These are phyloP conservation scores for Flexamia atlantica DNA, from an alignment of 2,888 invertebrate species.

Conservation along the genomic window DNA sequence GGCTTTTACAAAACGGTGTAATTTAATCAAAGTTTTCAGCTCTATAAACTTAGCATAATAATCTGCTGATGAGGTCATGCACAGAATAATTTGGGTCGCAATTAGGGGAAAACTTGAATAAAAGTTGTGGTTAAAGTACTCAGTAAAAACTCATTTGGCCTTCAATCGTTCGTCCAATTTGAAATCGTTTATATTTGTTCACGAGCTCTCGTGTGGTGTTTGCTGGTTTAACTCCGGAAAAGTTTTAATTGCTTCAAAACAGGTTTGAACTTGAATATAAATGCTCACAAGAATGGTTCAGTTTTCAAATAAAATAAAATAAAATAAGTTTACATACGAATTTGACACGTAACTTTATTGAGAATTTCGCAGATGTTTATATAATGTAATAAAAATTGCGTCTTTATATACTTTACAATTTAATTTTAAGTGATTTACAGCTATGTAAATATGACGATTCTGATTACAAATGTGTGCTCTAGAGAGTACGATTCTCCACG, in stretches of 20 bases:
- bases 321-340: too few species aligned
- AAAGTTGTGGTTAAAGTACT: not conserved
- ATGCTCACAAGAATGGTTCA: not conserved
- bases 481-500: too few species aligned
- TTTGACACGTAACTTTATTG: too few species aligned
- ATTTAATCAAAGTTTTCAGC: not conserved
- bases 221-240: not conserved
- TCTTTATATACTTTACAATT: too few species aligned
- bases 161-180: not conserved
- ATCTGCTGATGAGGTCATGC: not conserved
- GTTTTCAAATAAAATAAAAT: too few species aligned
- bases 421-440: too few species aligned
- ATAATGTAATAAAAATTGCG: too few species aligned
- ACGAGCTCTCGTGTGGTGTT: not conserved
- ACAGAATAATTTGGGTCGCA: not conserved
- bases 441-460: too few species aligned
- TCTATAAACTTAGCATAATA: not conserved
- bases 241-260: slow-evolving; percentile 14
- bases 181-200: slow-evolving; percentile 18
- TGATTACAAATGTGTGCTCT: too few species aligned
- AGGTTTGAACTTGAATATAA: not conserved
- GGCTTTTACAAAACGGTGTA: not conserved
- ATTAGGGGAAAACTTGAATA: not conserved
- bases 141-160: not conserved
- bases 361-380: too few species aligned